phyloP scores from a whole-genome alignment of 2,797 vertebrate species.

The Cyclura pinguis region DNA sequence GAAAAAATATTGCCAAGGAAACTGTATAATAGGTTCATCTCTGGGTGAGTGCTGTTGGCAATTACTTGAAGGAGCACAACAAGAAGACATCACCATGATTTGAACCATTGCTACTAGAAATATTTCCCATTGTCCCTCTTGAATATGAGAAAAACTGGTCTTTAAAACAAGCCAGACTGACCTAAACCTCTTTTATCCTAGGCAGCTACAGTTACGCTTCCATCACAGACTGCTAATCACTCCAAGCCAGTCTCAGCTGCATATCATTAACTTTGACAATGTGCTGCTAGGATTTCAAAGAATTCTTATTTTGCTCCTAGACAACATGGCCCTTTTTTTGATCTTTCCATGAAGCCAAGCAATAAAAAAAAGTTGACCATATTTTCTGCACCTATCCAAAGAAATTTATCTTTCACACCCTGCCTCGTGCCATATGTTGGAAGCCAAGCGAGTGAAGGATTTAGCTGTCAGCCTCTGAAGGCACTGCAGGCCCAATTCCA shows the following conservation, averaged over 20 bases:
- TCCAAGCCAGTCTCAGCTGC: conserved; percentile 40
- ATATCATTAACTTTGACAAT: conserved; percentile 46
- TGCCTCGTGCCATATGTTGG: conserved; percentile 78
- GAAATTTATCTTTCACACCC: conserved; percentile 82
- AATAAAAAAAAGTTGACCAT: conserved; percentile 61
- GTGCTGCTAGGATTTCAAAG: conserved; percentile 56
- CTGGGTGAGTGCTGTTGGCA: too few species aligned
- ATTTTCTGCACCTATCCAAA: conserved; percentile 75
- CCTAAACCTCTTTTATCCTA: not conserved
- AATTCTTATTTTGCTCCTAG: conserved; percentile 60
- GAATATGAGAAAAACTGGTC: not conserved
- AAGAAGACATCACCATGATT: too few species aligned
- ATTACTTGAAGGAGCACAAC: too few species aligned
- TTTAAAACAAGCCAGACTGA: not conserved
- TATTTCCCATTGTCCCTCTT: not conserved
- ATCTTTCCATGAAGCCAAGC: conserved; percentile 68
- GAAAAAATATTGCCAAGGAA: too few species aligned
- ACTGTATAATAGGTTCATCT: too few species aligned
- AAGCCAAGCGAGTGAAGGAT: conserved; percentile 77
- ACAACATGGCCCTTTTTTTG: conserved; percentile 61
- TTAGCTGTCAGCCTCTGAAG: conserved; percentile 78
- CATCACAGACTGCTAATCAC: conserved; percentile 41
- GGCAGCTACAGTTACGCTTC: not conserved
- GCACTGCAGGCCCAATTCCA: conserved; percentile 72
- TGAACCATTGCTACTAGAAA: too few species aligned